These are phyloP conservation scores for Boloria selene DNA, from an alignment of 2,888 invertebrate species.

Conservation along the genomic window DNA sequence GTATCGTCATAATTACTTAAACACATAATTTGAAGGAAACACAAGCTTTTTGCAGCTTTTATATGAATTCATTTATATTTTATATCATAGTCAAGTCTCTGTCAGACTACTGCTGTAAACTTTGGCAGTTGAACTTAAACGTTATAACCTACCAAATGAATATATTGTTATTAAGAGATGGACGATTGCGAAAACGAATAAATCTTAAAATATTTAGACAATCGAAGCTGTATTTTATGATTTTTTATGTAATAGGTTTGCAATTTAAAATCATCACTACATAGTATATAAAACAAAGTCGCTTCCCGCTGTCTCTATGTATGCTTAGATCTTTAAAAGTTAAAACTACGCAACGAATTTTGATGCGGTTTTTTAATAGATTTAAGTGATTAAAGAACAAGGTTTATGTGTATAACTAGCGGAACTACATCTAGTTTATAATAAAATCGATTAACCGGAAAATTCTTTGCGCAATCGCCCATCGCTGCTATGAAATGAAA, in stretches of 20 bases:
- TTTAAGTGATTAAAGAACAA: no score
- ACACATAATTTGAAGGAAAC: conserved; percentile 2
- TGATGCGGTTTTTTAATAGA: not conserved
- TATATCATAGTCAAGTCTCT: conserved; percentile 55
- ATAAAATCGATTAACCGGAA: no score
- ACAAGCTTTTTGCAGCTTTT: conserved; percentile 42
- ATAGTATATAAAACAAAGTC: no score
- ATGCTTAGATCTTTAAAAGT: no score
- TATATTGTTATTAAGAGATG: not conserved
- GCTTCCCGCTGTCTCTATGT: no score
- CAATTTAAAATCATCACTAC: no score
- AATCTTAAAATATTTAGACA: not conserved
- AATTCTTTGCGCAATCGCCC: conserved; percentile 41
- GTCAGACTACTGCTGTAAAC: conserved; percentile 54
- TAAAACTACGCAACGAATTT: not conserved
- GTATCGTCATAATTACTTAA: conserved; percentile 41
- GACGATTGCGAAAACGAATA: not conserved
- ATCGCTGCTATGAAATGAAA: conserved; percentile 55
- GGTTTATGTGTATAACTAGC: no score
- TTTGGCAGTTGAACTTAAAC: conserved; percentile 52
- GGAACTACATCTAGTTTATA: no score
- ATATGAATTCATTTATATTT: conserved; percentile 69
- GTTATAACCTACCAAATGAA: conserved; percentile 15
- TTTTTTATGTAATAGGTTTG: no score
- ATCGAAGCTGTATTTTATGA: not conserved